Base-by-base conservation (phyloP, 2,113 vertebrate species). In the Crotalus helleri region DNA sequence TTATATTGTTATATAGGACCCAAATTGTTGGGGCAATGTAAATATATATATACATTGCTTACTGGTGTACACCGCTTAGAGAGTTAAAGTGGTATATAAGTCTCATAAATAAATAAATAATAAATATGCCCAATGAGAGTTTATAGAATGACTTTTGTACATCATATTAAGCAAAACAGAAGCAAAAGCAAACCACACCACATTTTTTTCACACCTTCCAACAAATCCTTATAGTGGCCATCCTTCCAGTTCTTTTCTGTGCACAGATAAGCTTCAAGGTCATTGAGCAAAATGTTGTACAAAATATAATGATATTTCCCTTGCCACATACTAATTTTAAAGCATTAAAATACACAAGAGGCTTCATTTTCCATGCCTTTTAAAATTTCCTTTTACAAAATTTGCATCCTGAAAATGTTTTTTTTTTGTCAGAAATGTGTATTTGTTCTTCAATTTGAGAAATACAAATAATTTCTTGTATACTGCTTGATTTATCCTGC, bases 281-380 rank as follows among this genome's bases (percentile, higher is more conserved):
- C 51, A 55, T 1, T 26, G n/a, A 0, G 0, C 44, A 57, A 85
- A 15, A 3, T 0, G 6, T 17, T 54, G 81, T 54, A 5, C n/a
- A 29, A 59, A 74, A 51, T 19, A 5, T 87, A 49, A 29, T 49
- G 26, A 59, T 10, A 51, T n/a, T 8, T 58, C 13, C 13, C 3
- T 29, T 6, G 9, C 23, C 23, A 19, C 4, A 1, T 49, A 8
- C 26, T 90, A 44, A 90, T 90, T 5, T 51, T 64, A 86, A 39
- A 39, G 1, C 39, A 58, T 1, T 49, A 54, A 29, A 39, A 19
- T 57, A 13, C 24, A 58, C 15, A 46, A 29, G 53, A 4, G 1
- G 33, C n/a, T 39, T 21, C 15, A 54, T 57, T 29, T 33, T 46
- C 53, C n/a, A 8, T 57, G 69, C 33, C 44, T 9, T 39, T 39